Evolutionary conservation across 2,888 invertebrate species (phyloP).

Genomic region (Arge pagana): DNA sequence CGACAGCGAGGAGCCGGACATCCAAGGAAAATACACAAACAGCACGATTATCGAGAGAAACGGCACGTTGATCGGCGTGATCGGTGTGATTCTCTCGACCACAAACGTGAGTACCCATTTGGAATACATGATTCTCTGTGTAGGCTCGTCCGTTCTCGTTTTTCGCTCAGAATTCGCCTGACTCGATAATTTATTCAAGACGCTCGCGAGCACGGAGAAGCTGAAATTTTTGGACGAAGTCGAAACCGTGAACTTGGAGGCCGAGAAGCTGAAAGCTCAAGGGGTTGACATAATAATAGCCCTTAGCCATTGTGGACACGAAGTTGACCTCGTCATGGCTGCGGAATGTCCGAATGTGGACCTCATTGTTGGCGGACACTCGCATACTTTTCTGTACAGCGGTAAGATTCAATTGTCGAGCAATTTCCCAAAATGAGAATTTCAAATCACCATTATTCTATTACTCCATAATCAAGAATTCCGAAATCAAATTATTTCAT

Average conservation of each 20-base stretch:
- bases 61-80: conserved; percentile 74
- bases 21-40: conserved; percentile 64
- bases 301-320: conserved; percentile 79
- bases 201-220: conserved; percentile 68
- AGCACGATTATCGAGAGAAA: conserved; percentile 67
- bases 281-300: conserved; percentile 80
- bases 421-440: too few species aligned
- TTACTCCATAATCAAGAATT: too few species aligned
- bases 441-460: too few species aligned
- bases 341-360: conserved; percentile 70
- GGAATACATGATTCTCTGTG: neutral
- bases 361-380: conserved; percentile 85
- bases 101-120: conserved; percentile 62
- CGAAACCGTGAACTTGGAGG: conserved; percentile 69
- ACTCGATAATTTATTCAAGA: conserved; percentile 56
- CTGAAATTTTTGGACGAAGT: conserved; percentile 73
- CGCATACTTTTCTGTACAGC: conserved; percentile 78
- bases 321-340: conserved; percentile 71
- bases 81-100: conserved; percentile 75
- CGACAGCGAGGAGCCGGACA: conserved; percentile 67
- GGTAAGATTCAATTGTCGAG: conserved; percentile 41
- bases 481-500: too few species aligned
- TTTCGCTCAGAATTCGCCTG: too few species aligned
- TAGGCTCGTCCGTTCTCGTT: conserved; percentile 23
- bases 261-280: conserved; percentile 63